A percentile compares a stretch with the other conserved stretches of the same genome.
phyloP scores from a whole-genome alignment of 2,797 vertebrate genomes.

The Chromis chromis region DNA sequence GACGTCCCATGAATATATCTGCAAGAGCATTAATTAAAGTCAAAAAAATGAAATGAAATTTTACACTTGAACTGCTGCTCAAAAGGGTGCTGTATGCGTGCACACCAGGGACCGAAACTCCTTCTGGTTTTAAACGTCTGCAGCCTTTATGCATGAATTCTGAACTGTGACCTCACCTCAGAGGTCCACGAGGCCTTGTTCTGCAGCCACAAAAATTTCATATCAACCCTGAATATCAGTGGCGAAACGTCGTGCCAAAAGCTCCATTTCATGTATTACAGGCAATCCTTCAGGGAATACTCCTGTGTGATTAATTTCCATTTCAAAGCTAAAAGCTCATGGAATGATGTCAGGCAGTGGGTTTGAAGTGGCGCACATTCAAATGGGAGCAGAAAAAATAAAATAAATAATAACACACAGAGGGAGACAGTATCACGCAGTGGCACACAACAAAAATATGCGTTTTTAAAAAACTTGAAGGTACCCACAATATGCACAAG shows the following conservation, averaged over 20 bases:
- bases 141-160: background rate
- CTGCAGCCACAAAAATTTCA: slow-evolving; percentile 41
- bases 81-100: slow-evolving; percentile 22
- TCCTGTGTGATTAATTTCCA: slow-evolving; percentile 78
- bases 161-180: slow-evolving; percentile 42
- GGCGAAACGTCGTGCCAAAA: slow-evolving; percentile 70
- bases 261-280: slow-evolving; percentile 76
- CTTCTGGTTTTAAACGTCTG: slow-evolving; percentile 18
- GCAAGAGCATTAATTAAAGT: slow-evolving; percentile 40
- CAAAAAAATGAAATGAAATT: slow-evolving; percentile 45
- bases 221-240: slow-evolving; percentile 52
- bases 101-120: slow-evolving; percentile 27
- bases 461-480: slow-evolving; percentile 39
- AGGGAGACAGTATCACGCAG: slow-evolving; percentile 31
- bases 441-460: slow-evolving; percentile 46
- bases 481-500: background rate
- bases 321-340: slow-evolving; percentile 77
- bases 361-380: slow-evolving; percentile 66
- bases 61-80: slow-evolving; percentile 44
- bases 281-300: slow-evolving; percentile 65
- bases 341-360: slow-evolving; percentile 65
- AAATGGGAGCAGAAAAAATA: slow-evolving; percentile 51
- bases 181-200: slow-evolving; percentile 37
- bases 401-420: slow-evolving; percentile 60
- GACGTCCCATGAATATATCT: slow-evolving; percentile 40